Evolutionary conservation across 2,797 vertebrate species (phyloP), one percentile per base, ranked within the genome.

Genomic region (Limosa lapponica): DNA sequence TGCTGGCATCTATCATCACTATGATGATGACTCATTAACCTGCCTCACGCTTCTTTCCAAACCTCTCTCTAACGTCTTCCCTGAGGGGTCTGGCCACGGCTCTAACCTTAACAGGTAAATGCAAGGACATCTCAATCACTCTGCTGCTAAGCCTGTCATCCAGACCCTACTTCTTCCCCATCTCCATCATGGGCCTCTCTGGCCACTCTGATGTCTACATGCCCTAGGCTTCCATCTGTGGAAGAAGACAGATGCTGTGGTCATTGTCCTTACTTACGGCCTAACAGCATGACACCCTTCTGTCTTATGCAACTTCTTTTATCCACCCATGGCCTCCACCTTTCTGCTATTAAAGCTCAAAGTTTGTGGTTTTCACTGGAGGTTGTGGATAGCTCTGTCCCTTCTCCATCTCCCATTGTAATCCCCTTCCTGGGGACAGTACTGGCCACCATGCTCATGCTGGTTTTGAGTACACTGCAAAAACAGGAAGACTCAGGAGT

Each of bases 361-460:
- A 62, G 16, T 48, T 6, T 20, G 11, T 61, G 4, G 11, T 58
- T 49, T 71, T n/a, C n/a, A 27, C 23, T 39, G 39, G 22, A 73
- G 27, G 24, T 30, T 75, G 49, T 67, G 48, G 34, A 27, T 65
- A 52, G 19, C 19, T 74, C 39, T 48, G 16, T n/a, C 18, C 4
- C 27, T 74, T 73, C 59, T 57, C 13, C 24, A 12, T 18, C 34
- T 80, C 14, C 22, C 1, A 0, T 30, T 79, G 27, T 48, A 36
- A 39, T 36, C 1, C 11, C 5, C 3, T 15, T 73, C 0, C 0
- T 23, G 13, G 5, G 22, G 27, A 73, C 28, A 55, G 5, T 18
- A 39, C 19, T 24, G 17, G 6, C 27, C 11, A 30, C 19, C 19
- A 52, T 3, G 4, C 18, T 24, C 9, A 39, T 28, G 5, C 10